Evolutionary conservation across 1,140 invertebrate genomes (phyloP), one percentile per base, ranked within the genome.

Genomic region (Cydia fagiglandana): DNA sequence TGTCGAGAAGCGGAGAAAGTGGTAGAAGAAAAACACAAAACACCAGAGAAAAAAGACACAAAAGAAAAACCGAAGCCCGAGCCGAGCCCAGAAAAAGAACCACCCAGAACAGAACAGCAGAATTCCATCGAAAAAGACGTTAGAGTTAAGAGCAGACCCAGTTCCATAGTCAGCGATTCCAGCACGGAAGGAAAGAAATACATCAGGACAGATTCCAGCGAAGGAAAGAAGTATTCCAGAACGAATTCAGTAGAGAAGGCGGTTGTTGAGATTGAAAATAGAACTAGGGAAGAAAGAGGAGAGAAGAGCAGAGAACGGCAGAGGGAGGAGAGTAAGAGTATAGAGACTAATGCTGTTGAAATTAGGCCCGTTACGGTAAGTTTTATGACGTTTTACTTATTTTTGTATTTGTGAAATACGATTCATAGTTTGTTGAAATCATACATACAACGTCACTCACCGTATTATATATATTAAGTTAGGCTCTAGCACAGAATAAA

Each of bases 1-100:
- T 93, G 92, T 79, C 80, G 88, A 74, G 92, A 93, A 76, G 92
- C 92, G 15, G 91, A 93, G 75, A 90, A 90, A 78, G 87, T 84
- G 17, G 92, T 93, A 9, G 86, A 90, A 78, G 84, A 84, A 45
- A 81, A 75, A 75, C 73, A 56, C 3, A 76, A 70, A 41, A 64
- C 34, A 30, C 45, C 81, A 87, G 70, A 86, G 87, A 78, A 79
- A 82, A 24, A 81, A 85, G 24, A 84, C 73, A 50, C 56, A 50
- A 68, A 68, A 70, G 38, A 66, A 56, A 38, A 50, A 64, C 74
- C 47, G 15, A 75, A n/a, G 13, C 53, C 50, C 10, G 53, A 76
- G 34, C 75, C 64, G 64, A 45, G 78, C 74, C 75, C 82, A 66
- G 80, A 86, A 9, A 86, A 80, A 73, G 77, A 83, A 75, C 28